phyloP scores from a whole-genome alignment of 1,140 invertebrate species.

The Drosophila lacteicornis region DNA sequence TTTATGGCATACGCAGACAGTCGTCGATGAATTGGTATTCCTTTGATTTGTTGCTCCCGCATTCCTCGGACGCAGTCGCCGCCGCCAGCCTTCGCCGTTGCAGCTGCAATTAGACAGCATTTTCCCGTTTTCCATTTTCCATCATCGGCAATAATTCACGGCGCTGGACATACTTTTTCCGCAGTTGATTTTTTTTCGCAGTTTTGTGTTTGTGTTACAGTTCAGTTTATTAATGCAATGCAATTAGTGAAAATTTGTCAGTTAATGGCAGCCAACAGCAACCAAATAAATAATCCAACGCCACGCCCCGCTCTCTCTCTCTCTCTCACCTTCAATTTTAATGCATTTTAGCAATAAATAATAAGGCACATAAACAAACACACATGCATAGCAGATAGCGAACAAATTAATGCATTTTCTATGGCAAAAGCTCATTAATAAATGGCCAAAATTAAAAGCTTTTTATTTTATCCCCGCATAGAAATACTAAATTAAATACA shows the following conservation, averaged over 20 bases:
- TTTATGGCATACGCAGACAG: conserved; percentile 78
- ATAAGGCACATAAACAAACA: conserved; percentile 29
- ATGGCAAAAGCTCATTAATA: conserved; percentile 72
- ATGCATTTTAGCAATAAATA: conserved; percentile 81
- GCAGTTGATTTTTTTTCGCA: conserved; percentile 23
- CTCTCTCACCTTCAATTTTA: conserved; percentile 56
- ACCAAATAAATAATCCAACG: conserved; percentile 71
- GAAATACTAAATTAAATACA: conserved; percentile 37
- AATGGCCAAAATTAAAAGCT: conserved; percentile 73
- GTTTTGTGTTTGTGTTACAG: conserved; percentile 41
- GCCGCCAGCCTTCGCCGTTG: conserved; percentile 20
- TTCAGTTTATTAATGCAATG: conserved; percentile 78
- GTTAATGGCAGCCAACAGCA: conserved; percentile 74
- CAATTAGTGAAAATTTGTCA: conserved; percentile 81
- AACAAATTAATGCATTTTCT: conserved; percentile 68
- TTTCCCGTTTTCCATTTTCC: conserved; percentile 36
- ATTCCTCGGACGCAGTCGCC: conserved; percentile 30
- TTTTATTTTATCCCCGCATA: conserved; percentile 44
- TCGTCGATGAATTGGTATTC: conserved; percentile 69
- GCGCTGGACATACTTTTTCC: conserved; percentile 26
- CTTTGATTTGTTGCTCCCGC: conserved; percentile 68
- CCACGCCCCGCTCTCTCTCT: not conserved
- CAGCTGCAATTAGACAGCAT: conserved; percentile 67
- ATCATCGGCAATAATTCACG: conserved; percentile 33
- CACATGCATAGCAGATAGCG: conserved; percentile 35